Base-by-base conservation (phyloP, 1,140 invertebrate species). In the Leptoteleia sp. region DNA sequence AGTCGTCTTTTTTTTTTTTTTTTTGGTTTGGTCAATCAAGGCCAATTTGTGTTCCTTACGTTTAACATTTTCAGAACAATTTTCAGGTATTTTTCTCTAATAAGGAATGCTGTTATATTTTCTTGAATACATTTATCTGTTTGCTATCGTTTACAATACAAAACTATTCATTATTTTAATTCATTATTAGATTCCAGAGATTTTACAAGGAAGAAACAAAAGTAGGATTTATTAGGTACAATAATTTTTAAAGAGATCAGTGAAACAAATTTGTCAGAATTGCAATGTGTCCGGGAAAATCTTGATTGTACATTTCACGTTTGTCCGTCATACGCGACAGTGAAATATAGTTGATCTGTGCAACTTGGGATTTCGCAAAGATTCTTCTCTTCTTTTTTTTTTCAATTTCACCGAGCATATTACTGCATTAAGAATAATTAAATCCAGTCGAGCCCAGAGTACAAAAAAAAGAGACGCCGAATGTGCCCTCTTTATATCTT, bases 281-380 rank as follows among this genome's bases (percentile, higher is more conserved):
- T 11, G 27, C 12, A 27, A 8, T 12, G 13, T 25, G 31, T 54
- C 25, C 29, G 25, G 19, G 5, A 54, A 54, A 45, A 54, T 43
- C 48, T 54, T 43, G 48, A 43, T 45, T 27, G 16, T 35, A 9
- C 22, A 54, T n/a, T 67, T 67, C 48, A 45, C 62, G 31, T 65
- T 67, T 38, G 29, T 12, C 35, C 62, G 48, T 67, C 62, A 67
- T 38, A 45, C 48, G 62, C 54, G 62, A 67, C 40, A 55, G 48
- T 67, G 62, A 67, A 45, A 67, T 37, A 37, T 19, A 16, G 12
- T 13, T 17, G 29, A 45, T 35, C 47, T 29, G 50, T 13, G 5
- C 27, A 15, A 1, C 19, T 22, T 12, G 6, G 12, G 0, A 61
- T 33, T 22, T 31, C n/a, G 29, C 16, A 12, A 37, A 35, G 17